A percentile compares a stretch with the other conserved stretches of the same genome.
Conservation (phyloP, 2,797 vertebrate genomes). For the Lindbergichthys nudifrons region DNA sequence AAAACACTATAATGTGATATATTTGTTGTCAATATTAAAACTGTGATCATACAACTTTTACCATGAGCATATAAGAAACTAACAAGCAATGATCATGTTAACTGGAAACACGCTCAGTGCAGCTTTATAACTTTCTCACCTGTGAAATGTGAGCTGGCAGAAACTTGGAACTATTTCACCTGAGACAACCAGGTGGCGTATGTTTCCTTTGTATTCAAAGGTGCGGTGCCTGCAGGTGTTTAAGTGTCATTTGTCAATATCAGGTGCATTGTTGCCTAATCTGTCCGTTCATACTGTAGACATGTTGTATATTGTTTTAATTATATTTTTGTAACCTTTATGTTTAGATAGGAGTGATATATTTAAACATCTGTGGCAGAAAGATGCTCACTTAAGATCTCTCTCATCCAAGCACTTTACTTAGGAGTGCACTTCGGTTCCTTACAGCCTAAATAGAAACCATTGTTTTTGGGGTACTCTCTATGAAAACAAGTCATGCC, state of each 20-base stretch:
- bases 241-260: slow-evolving; percentile 5
- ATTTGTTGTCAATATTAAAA: slow-evolving; percentile 12
- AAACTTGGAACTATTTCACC: slow-evolving; percentile 65
- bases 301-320: neutral
- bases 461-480: slow-evolving; percentile 25
- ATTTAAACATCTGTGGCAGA: neutral
- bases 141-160: slow-evolving; percentile 46
- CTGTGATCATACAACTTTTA: slow-evolving; percentile 6
- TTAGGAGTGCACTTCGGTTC: slow-evolving; percentile 14
- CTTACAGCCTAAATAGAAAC: slow-evolving; percentile 33
- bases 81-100: neutral
- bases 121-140: slow-evolving; percentile 37
- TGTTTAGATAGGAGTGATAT: neutral
- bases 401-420: slow-evolving; percentile 1
- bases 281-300: neutral
- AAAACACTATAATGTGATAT: slow-evolving; percentile 9
- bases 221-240: slow-evolving; percentile 43
- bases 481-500: slow-evolving; percentile 22
- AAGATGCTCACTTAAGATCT: neutral
- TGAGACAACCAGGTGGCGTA: slow-evolving; percentile 85
- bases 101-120: neutral
- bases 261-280: neutral
- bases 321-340: too few relatives aligned
- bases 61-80: neutral
- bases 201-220: slow-evolving; percentile 69